phyloP scores from a whole-genome alignment of 2,888 invertebrate species.

The Drosophila nigricruria region DNA sequence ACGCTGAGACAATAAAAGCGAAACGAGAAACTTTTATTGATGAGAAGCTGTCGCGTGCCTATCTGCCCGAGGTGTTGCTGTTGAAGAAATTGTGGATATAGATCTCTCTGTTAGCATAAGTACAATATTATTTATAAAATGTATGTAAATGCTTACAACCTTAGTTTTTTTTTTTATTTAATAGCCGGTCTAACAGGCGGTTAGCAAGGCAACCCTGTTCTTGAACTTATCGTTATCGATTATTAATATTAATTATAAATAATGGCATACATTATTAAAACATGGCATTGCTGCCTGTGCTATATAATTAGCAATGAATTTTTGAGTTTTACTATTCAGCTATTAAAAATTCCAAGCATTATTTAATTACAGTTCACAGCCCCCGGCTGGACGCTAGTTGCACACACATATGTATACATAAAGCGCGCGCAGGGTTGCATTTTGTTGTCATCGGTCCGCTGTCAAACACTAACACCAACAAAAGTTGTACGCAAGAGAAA shows the following conservation, averaged over 20 bases:
- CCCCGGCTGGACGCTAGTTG: conserved; percentile 25
- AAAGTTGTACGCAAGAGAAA: conserved; percentile 72
- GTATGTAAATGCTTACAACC: not conserved
- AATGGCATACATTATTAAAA: not conserved
- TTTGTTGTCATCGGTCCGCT: conserved; percentile 52
- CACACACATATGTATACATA: conserved; percentile 62
- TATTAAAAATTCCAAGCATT: not conserved
- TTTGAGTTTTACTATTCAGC: not conserved
- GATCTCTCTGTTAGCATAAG: conserved; percentile 24
- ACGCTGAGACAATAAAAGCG: conserved; percentile 47
- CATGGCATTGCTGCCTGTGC: not conserved
- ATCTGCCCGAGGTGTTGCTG: conserved; percentile 83
- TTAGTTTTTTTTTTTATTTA: not conserved
- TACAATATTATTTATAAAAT: conserved; percentile 2
- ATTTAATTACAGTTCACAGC: conserved; percentile 10
- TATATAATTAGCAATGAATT: too few species aligned
- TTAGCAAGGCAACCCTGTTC: conserved; percentile 38
- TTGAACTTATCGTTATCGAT: conserved; percentile 37
- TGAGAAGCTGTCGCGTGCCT: conserved; percentile 75
- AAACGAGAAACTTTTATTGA: conserved; percentile 80
- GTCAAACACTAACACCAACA: conserved; percentile 69
- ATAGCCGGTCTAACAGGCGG: not conserved
- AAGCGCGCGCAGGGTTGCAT: conserved; percentile 71
- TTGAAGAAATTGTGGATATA: conserved; percentile 68
- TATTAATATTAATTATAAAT: not conserved